These are phyloP conservation scores for Oreochromis spilurus DNA, from an alignment of 2,113 vertebrate genomes.

Conservation along the genomic window DNA sequence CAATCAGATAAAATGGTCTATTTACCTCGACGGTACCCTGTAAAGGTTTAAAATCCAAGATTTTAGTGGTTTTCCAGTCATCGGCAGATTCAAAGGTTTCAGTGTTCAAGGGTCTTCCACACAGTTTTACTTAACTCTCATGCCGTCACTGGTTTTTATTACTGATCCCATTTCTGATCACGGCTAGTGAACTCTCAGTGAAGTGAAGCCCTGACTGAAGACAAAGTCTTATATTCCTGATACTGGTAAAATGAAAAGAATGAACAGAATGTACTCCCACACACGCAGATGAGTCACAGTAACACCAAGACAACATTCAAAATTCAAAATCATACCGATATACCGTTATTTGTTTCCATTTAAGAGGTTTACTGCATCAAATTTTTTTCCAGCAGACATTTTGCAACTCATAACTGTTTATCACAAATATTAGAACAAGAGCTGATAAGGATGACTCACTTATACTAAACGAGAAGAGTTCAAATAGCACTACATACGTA, in stretches of 20 bases:
- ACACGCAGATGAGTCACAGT: background rate
- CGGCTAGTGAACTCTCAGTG: background rate
- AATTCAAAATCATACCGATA: background rate
- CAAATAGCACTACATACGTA: background rate
- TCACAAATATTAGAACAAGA: background rate
- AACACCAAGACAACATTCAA: background rate
- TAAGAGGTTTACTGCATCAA: background rate
- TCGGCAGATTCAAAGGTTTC: background rate
- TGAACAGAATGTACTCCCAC: background rate
- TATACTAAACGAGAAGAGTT: background rate
- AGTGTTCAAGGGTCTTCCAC: background rate
- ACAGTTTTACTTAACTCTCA: background rate
- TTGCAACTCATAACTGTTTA: background rate
- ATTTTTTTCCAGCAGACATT: background rate
- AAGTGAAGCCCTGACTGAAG: background rate
- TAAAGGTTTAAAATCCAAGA: background rate
- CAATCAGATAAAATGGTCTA: background rate
- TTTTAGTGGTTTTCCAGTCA: background rate
- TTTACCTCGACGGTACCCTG: accelerated
- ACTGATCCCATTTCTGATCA: background rate
- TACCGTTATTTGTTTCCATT: background rate
- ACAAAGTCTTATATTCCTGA: background rate
- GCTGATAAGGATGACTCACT: background rate
- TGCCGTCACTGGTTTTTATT: background rate
- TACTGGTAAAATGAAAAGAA: background rate